These are phyloP conservation scores for Molorchus minor DNA, from an alignment of 2,888 invertebrate species.

Conservation along the genomic window DNA sequence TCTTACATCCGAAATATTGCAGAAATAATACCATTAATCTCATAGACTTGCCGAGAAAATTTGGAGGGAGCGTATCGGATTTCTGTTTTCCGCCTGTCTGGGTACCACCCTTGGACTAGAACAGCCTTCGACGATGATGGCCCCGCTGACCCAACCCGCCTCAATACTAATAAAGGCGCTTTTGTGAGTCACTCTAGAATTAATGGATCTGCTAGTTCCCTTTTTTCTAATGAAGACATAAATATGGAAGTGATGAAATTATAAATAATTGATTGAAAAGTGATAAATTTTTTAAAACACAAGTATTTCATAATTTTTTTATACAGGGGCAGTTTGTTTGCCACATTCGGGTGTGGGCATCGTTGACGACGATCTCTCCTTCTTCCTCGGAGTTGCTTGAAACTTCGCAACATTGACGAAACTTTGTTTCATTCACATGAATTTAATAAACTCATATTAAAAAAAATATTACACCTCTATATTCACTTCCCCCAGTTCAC, in stretches of 20 bases:
- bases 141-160: conserved; percentile 34
- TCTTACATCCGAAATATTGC: conserved; percentile 18
- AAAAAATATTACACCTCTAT: too few relatives aligned
- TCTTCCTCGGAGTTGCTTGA: too few relatives aligned
- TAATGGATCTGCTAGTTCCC: conserved; percentile 10
- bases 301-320: too few relatives aligned
- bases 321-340: too few relatives aligned
- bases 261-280: too few relatives aligned
- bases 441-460: too few relatives aligned
- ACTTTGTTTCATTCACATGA: too few relatives aligned
- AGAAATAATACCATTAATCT: conserved; percentile 42
- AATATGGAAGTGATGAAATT: not conserved
- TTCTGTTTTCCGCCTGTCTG: conserved; percentile 49
- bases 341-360: too few relatives aligned
- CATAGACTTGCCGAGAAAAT: conserved; percentile 40
- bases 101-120: conserved; percentile 41
- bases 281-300: too few relatives aligned
- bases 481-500: too few relatives aligned
- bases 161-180: conserved; percentile 27
- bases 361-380: too few relatives aligned
- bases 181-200: conserved; percentile 13
- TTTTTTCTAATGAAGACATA: conserved; percentile 8
- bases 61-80: conserved; percentile 41
- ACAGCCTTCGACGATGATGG: conserved; percentile 37
- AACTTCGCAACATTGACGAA: too few relatives aligned